Percentiles rank a stretch among this genome's conserved stretches.
phyloP scores from a whole-genome alignment of 2,797 vertebrate genomes.

The Sebastes cheni region DNA sequence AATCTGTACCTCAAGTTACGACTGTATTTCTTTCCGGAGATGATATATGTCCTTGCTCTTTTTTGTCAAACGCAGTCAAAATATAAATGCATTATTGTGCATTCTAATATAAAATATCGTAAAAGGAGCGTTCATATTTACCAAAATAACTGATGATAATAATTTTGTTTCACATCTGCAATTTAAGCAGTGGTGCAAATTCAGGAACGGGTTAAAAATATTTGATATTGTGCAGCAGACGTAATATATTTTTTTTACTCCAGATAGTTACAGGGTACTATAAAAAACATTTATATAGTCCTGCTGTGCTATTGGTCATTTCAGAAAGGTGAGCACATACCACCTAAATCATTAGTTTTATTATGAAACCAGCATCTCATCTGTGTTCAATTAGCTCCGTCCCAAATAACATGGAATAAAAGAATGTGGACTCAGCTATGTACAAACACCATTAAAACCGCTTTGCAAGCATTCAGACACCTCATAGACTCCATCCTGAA shows the following conservation, averaged over 20 bases:
- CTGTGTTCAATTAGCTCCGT: constrained; percentile 9
- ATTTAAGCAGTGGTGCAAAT: not conserved
- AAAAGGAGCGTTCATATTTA: not conserved
- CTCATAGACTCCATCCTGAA: not conserved
- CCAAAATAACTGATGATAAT: not conserved
- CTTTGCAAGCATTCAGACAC: not conserved
- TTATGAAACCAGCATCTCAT: not conserved
- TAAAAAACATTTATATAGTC: not conserved
- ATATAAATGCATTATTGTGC: not conserved
- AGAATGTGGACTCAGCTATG: not conserved
- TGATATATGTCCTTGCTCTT: not conserved
- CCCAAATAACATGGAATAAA: not conserved
- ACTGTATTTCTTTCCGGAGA: not conserved
- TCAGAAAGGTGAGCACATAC: not conserved
- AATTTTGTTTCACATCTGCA: not conserved
- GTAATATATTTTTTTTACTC: not conserved
- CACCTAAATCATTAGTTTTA: not conserved
- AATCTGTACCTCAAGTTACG: not conserved
- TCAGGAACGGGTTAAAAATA: not conserved
- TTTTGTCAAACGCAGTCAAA: not conserved
- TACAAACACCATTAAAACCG: not conserved
- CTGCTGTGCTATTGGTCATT: not conserved
- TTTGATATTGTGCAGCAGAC: not conserved
- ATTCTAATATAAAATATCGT: not conserved
- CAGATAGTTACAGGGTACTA: not conserved